Conservation (phyloP, 1,140 invertebrate genomes). For the Philotrypesis tridentata region DNA sequence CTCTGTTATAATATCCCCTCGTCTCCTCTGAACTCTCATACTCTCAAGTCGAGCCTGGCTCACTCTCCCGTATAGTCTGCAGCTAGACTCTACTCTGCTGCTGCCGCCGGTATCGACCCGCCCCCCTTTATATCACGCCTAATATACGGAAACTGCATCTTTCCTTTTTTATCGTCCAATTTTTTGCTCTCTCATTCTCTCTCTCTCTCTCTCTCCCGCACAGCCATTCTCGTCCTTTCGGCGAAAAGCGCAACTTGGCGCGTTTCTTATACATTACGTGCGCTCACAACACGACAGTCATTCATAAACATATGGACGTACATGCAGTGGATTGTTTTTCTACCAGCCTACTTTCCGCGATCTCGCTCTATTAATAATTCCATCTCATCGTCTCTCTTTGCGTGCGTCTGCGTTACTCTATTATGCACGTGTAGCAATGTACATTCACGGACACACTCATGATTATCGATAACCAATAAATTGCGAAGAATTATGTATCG, state of each 20-base stretch:
- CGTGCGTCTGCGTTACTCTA: too few species aligned
- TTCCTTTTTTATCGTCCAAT: conserved; percentile 66
- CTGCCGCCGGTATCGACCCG: conserved; percentile 53
- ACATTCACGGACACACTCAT: background rate
- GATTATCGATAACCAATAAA: background rate
- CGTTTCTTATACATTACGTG: too few species aligned
- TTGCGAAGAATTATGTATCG: background rate
- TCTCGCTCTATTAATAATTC: background rate
- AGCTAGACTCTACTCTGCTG: background rate
- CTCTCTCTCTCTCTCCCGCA: conserved; percentile 44
- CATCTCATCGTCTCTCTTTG: conserved; percentile 46
- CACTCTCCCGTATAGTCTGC: background rate
- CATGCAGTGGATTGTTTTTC: background rate
- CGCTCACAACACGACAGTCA: background rate
- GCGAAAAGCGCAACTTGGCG: background rate
- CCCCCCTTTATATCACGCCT: conserved; percentile 66
- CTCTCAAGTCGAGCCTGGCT: too few species aligned
- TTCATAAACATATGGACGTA: conserved; percentile 24
- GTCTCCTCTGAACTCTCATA: background rate
- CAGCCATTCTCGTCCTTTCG: background rate
- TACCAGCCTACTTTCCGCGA: background rate
- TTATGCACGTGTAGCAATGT: too few species aligned
- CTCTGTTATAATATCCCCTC: background rate
- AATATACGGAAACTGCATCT: conserved; percentile 57
- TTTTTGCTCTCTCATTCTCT: conserved; percentile 72